Conservation (phyloP, 2,888 invertebrate species). For the Orthonychiurus folsomi region DNA sequence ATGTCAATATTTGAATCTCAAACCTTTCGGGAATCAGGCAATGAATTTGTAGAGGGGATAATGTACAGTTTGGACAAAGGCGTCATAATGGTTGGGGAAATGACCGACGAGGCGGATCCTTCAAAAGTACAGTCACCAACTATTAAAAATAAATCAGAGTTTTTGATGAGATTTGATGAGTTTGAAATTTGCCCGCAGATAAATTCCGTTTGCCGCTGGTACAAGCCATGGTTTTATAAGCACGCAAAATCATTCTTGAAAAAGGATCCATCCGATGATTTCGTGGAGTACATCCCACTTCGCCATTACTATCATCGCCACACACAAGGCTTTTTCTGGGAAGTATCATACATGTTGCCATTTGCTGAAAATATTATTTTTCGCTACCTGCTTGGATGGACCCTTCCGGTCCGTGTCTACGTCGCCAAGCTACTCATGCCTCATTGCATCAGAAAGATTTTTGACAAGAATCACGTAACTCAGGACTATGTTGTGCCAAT, state of each 20-base stretch:
- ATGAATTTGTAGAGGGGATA: constrained; percentile 12
- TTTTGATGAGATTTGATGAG: no score
- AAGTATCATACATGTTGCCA: neutral
- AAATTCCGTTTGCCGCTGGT: no score
- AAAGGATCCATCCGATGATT: no score
- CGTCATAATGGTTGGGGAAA: constrained; percentile 10
- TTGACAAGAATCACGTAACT: constrained; percentile 3
- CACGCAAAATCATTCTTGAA: no score
- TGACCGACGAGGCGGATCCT: no score
- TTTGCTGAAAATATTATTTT: neutral
- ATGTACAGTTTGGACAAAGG: constrained; percentile 2
- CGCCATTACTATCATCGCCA: constrained; percentile 14
- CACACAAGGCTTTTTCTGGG: constrained; percentile 9
- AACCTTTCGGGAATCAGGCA: neutral
- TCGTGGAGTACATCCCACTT: constrained; percentile 7
- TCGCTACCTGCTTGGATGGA: constrained; percentile 10
- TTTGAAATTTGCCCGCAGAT: no score
- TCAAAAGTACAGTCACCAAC: no score
- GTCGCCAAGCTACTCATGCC: neutral
- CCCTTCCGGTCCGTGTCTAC: neutral
- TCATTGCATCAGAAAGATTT: neutral
- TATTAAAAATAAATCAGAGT: no score
- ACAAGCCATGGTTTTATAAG: no score
- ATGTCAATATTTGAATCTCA: neutral
- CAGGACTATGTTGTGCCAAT: constrained; percentile 12